Percentiles rank a stretch among this genome's conserved stretches.
These are phyloP conservation scores for Daboia siamensis DNA, from an alignment of 2,113 vertebrate genomes.

Conservation along the genomic window DNA sequence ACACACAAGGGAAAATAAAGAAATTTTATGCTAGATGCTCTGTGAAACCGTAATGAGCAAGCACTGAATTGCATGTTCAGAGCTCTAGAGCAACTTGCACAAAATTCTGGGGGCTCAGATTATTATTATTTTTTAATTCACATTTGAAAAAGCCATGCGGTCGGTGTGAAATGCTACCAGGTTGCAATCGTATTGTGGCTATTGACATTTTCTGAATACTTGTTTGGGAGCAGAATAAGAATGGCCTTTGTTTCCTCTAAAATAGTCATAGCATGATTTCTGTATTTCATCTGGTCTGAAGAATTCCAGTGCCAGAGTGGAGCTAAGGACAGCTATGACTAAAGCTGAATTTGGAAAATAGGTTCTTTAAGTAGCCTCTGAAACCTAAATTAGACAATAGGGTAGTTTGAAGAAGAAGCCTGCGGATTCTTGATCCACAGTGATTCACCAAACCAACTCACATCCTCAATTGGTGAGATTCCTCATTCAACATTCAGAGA, in stretches of 20 bases:
- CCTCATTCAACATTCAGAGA: neutral
- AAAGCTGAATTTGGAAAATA: neutral
- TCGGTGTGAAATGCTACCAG: neutral
- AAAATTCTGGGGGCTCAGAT: neutral
- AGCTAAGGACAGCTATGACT: neutral
- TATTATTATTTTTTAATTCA: neutral
- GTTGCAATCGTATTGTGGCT: neutral
- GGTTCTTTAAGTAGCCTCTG: neutral
- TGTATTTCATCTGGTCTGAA: neutral
- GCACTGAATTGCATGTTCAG: slow-evolving; percentile 10
- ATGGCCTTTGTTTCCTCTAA: neutral
- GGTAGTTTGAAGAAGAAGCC: neutral
- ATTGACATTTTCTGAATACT: neutral
- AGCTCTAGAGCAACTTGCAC: neutral
- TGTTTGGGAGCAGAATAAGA: neutral
- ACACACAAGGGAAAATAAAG: slow-evolving; percentile 31
- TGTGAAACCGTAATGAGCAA: slow-evolving; percentile 23
- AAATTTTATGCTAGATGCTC: slow-evolving; percentile 20
- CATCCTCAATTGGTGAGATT: neutral
- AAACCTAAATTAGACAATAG: neutral
- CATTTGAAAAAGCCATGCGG: neutral
- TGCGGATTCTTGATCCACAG: neutral
- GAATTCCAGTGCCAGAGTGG: neutral
- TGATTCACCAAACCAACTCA: neutral
- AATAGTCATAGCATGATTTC: neutral